A percentile compares a stretch with the other conserved stretches of the same genome.
Conservation (phyloP, 1,140 invertebrate genomes). For the Monochamus saltuarius region DNA sequence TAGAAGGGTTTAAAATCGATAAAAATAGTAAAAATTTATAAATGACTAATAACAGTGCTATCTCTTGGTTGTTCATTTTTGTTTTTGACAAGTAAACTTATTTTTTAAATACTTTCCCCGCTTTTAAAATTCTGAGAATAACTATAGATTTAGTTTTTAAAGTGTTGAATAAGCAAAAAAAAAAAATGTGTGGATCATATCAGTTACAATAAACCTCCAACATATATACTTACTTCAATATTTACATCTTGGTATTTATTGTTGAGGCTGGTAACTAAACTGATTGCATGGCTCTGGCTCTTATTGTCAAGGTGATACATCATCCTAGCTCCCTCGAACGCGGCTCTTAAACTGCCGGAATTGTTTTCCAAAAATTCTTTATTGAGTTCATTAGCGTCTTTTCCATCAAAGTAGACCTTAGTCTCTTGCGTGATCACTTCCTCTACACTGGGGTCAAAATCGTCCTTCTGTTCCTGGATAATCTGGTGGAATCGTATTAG, state of each 20-base stretch:
- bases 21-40: no score
- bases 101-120: no score
- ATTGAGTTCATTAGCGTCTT: conserved; percentile 67
- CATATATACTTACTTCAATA: conserved; percentile 53
- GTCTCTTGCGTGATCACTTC: conserved; percentile 77
- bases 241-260: conserved; percentile 59
- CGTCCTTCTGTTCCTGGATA: conserved; percentile 50
- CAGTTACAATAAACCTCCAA: no score
- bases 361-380: conserved; percentile 67
- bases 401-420: conserved; percentile 62
- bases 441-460: conserved; percentile 63
- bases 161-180: no score
- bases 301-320: conserved; percentile 66
- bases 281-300: conserved; percentile 62
- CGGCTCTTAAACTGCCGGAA: conserved; percentile 64
- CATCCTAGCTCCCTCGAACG: conserved; percentile 72
- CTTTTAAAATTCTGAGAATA: no score
- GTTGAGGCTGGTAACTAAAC: conserved; percentile 62
- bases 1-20: no score
- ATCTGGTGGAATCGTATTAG: conserved; percentile 73
- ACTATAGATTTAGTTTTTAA: no score
- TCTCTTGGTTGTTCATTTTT: no score
- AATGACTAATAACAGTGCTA: no score
- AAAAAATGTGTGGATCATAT: no score
- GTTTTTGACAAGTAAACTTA: no score